These are phyloP conservation scores for Adelosebastes latens DNA, from an alignment of 2,797 vertebrate species.

Conservation along the genomic window DNA sequence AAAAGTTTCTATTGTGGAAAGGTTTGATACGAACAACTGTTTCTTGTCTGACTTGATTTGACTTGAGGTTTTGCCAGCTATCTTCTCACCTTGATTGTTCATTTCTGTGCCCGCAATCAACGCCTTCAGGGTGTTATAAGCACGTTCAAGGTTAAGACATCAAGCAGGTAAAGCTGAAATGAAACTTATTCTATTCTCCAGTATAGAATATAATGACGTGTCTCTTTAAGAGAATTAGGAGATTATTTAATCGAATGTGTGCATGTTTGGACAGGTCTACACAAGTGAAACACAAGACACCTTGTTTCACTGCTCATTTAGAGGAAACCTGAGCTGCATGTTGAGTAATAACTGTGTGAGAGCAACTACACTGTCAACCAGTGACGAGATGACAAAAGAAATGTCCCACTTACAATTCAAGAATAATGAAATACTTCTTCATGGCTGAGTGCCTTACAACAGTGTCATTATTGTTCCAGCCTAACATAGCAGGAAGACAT, in stretches of 20 bases:
- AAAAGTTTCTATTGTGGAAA: neutral
- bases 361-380: neutral
- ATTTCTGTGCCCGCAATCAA: neutral
- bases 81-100: neutral
- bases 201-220: neutral
- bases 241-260: neutral
- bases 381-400: conserved; percentile 3
- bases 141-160: neutral
- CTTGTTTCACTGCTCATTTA: neutral
- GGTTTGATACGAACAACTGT: fast-evolving
- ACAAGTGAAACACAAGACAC: neutral
- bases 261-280: conserved; percentile 3
- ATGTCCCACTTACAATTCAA: neutral
- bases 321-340: neutral
- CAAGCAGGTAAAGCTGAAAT: neutral
- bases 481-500: neutral
- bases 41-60: conserved; percentile 52
- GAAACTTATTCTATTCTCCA: neutral
- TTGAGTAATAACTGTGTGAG: neutral
- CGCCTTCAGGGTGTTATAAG: neutral
- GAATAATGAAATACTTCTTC: neutral
- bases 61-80: conserved; percentile 14
- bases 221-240: neutral
- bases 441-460: neutral
- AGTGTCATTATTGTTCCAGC: neutral